A percentile compares a stretch with the other conserved stretches of the same genome.
These are phyloP conservation scores for Laspeyria flexula DNA, from an alignment of 2,888 invertebrate genomes.

Conservation along the genomic window DNA sequence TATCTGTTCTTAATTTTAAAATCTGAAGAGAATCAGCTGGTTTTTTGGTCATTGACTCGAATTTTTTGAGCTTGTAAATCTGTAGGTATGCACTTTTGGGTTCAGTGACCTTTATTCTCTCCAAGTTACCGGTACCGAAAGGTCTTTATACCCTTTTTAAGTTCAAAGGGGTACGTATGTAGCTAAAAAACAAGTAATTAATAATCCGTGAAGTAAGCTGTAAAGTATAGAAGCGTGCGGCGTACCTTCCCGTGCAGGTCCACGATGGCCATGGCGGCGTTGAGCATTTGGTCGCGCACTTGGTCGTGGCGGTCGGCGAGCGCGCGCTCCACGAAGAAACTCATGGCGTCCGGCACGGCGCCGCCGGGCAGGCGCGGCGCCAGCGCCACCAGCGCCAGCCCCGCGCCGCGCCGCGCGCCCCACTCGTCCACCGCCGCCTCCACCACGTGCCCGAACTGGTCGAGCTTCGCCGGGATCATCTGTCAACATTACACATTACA, in stretches of 20 bases:
- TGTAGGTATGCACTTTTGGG: too few relatives aligned
- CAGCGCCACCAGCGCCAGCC: slow-evolving; percentile 92
- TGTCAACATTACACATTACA: slow-evolving; percentile 51
- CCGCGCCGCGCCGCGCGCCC: slow-evolving; percentile 96
- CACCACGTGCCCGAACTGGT: slow-evolving; percentile 96
- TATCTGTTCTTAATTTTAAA: too few relatives aligned
- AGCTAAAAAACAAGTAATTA: too few relatives aligned
- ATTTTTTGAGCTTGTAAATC: too few relatives aligned
- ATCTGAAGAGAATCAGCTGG: too few relatives aligned
- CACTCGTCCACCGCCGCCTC: slow-evolving; percentile 95
- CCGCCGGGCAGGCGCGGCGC: slow-evolving; percentile 89
- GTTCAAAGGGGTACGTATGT: too few relatives aligned
- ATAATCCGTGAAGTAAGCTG: too few relatives aligned
- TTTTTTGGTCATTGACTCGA: too few relatives aligned
- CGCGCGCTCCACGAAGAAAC: slow-evolving; percentile 94
- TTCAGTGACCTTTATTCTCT: too few relatives aligned
- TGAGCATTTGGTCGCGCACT: slow-evolving; percentile 96
- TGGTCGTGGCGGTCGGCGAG: slow-evolving; percentile 93
- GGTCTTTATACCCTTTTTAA: too few relatives aligned
- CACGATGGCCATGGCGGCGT: slow-evolving; percentile 96
- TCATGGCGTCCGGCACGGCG: slow-evolving; percentile 89
- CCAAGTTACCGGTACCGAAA: too few relatives aligned
- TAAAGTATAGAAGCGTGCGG: too few relatives aligned
- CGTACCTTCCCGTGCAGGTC: slow-evolving; percentile 95
- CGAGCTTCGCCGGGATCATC: slow-evolving; percentile 94